Base-by-base conservation (phyloP, 2,888 invertebrate genomes). In the Phortica okadai region DNA sequence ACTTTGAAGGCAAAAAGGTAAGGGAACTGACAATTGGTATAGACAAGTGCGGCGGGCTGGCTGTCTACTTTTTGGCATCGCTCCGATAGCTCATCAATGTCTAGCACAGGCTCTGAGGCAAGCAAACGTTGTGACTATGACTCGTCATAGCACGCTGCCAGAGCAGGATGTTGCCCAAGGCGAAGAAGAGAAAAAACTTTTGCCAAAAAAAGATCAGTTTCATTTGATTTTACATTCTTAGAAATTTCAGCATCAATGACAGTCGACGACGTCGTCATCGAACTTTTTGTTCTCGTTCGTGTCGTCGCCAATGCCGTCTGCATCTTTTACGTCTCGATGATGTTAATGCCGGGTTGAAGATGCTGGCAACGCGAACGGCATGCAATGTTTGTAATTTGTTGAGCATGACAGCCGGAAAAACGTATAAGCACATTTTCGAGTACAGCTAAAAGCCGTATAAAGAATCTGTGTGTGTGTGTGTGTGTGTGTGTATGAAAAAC, bases 151-250 rank as follows among this genome's bases (percentile, higher is more conserved):
- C 4, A 8, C 8, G 50, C 14, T 14, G 50, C 50, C 50, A 33
- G 33, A 33, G 33, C 33, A 33, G 33, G 33, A 33, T 33, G 33
- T 33, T 50, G 50, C 14, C 50, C 2, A 14, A 8, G 14, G 50
- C 50, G 2, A 11, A 50, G 50, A 69, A 25, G 54, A 10, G 1
- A 72, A 72, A 72, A 50, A 56, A 50, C 25, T 62, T 72, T 56
- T 56, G 54, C 10, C 54, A 25, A 56, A 72, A 56, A 70, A 73
- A 78, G 79, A 82, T 83, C 83, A 80, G 78, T 81, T 83, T 84
- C 81, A 84, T 82, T 81, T 82, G 81, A 80, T 81, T 81, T 81
- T 76, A 56, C 59, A 72, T 56, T 54, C 54, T 56, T 72, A 56
- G 70, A 72, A 72, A 72, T 72, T 72, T 72, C 70, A 72, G 56